A percentile compares a stretch with the other conserved stretches of the same genome.
phyloP scores from a whole-genome alignment of 2,888 invertebrate species.

The Sminthurinus aureus region DNA sequence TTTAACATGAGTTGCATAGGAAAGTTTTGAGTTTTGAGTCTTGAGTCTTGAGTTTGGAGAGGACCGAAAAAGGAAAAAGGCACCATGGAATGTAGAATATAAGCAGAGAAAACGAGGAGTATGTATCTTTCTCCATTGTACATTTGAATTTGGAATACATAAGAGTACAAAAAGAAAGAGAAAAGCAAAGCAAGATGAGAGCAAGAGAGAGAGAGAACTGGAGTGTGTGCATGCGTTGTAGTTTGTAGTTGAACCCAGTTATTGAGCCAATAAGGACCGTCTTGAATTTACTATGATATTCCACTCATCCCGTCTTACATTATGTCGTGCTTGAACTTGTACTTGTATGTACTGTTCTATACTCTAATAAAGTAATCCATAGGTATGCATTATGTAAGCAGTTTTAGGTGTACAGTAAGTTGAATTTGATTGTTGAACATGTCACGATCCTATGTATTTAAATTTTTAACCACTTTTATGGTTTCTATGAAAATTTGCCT shows the following conservation, averaged over 20 bases:
- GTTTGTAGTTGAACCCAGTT: conserved; percentile 46
- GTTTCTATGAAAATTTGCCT: no score
- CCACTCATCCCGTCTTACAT: not conserved
- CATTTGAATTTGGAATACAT: no score
- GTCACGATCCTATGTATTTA: no score
- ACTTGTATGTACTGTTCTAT: not conserved
- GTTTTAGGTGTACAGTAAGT: no score
- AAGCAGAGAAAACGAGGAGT: not conserved
- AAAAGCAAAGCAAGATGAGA: not conserved
- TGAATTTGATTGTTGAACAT: no score
- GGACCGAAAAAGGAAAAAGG: not conserved
- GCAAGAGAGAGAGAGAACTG: conserved; percentile 3
- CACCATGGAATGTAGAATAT: not conserved
- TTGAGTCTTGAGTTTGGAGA: not conserved
- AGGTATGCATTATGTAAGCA: no score
- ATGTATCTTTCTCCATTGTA: no score
- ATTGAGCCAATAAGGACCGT: conserved; percentile 51
- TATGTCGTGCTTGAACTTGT: not conserved
- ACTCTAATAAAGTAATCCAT: no score
- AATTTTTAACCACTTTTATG: no score
- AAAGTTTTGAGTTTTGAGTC: no score
- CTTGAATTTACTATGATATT: conserved; percentile 35
- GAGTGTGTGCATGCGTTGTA: conserved; percentile 52
- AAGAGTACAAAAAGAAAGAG: not conserved
- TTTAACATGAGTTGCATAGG: no score